Conservation (phyloP, 1,140 invertebrate genomes). For the Coenobita brevimanus region DNA sequence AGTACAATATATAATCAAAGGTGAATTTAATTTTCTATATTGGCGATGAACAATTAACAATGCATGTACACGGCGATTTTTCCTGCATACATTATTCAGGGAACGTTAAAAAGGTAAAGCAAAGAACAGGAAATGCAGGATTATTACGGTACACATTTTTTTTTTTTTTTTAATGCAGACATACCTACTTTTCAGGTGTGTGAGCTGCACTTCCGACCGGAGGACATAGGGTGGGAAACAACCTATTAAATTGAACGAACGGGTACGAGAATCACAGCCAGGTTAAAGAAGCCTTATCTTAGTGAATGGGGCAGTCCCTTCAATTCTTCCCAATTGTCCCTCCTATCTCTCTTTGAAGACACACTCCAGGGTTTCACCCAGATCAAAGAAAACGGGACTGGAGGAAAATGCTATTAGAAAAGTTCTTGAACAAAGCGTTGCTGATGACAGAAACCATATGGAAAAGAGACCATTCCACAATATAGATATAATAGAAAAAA, state of each 20-base stretch:
- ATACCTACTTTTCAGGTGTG: slow-evolving; percentile 21
- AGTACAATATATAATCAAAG: too few relatives aligned
- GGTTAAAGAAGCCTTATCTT: neutral
- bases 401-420: neutral
- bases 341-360: neutral
- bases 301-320: neutral
- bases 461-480: neutral
- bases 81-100: too few relatives aligned
- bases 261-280: neutral
- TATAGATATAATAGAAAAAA: too few relatives aligned
- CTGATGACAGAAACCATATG: neutral
- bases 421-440: neutral
- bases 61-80: too few relatives aligned
- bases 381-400: neutral
- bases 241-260: neutral
- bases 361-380: neutral
- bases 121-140: too few relatives aligned
- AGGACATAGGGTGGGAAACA: neutral
- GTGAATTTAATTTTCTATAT: too few relatives aligned
- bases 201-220: neutral
- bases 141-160: too few relatives aligned
- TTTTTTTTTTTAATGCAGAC: too few relatives aligned
- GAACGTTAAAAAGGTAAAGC: too few relatives aligned
- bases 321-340: too few relatives aligned
- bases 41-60: too few relatives aligned